Conservation (phyloP, 2,888 invertebrate species). For the Amphipoea lucens region DNA sequence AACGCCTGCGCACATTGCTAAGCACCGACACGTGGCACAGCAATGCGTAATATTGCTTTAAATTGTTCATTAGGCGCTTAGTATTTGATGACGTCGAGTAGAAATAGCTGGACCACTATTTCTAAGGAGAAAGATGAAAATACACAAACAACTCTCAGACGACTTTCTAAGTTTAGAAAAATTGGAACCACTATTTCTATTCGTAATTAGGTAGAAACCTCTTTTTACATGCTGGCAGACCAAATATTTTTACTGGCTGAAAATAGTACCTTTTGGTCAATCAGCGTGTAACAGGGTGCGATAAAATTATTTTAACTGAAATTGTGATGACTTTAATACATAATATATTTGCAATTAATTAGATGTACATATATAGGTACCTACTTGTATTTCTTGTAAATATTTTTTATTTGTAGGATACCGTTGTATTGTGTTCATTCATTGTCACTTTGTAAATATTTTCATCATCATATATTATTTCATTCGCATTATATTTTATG, state of each 20-base stretch:
- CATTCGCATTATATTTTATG: not conserved
- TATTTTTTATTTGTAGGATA: not conserved
- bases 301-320: not conserved
- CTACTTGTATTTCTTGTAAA: slow-evolving; percentile 13
- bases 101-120: not conserved
- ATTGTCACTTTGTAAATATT: slow-evolving; percentile 52
- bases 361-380: too few relatives aligned
- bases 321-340: slow-evolving; percentile 20
- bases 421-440: not conserved
- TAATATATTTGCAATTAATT: not conserved
- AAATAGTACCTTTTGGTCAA: not conserved
- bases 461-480: not conserved
- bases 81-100: not conserved
- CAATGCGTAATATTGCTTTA: slow-evolving; percentile 39
- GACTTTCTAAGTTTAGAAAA: not conserved
- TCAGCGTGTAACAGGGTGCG: not conserved
- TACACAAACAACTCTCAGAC: not conserved
- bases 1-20: slow-evolving; percentile 75
- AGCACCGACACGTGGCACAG: slow-evolving; percentile 79
- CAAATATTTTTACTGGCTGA: not conserved
- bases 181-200: not conserved
- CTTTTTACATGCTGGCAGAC: not conserved
- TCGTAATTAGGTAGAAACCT: not conserved
- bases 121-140: not conserved
- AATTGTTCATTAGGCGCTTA: slow-evolving; percentile 6